Conservation (phyloP, 1,140 invertebrate genomes). For the Drosophila oshimai region DNA sequence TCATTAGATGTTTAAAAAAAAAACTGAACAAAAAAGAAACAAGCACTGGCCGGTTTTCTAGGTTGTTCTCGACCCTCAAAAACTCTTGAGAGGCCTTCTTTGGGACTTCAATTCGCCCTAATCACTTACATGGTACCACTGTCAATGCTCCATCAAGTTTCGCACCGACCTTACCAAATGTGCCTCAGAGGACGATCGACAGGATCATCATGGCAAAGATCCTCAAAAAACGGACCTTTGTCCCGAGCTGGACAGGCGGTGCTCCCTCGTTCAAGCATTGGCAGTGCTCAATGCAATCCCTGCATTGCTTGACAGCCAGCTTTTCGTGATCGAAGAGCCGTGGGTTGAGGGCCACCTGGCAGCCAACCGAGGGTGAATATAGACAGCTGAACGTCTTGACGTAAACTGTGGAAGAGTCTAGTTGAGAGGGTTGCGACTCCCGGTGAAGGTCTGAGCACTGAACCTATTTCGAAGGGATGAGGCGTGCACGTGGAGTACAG, state of each 20-base stretch:
- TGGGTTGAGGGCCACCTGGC: slow-evolving; percentile 15
- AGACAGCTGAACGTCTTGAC: slow-evolving; percentile 28
- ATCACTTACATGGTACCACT: neutral
- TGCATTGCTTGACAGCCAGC: neutral
- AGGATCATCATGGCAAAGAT: neutral
- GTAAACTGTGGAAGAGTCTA: neutral
- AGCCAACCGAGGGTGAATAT: slow-evolving; percentile 20
- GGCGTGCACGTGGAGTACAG: slow-evolving; percentile 3
- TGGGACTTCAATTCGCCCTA: slow-evolving; percentile 2
- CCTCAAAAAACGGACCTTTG: neutral
- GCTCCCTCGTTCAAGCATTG: neutral
- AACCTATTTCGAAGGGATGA: neutral
- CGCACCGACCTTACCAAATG: neutral
- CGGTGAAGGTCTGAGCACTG: neutral
- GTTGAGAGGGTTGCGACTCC: neutral
- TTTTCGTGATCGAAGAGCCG: neutral
- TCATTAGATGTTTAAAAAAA: slow-evolving; percentile 29
- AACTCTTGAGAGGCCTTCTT: too few species aligned
- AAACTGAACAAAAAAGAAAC: neutral
- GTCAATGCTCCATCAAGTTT: neutral
- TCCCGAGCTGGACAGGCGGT: neutral
- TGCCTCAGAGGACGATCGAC: neutral
- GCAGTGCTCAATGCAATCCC: slow-evolving; percentile 1
- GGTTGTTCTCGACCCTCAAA: too few species aligned
- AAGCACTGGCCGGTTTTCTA: too few species aligned